A percentile compares a stretch with the other conserved stretches of the same genome.
phyloP scores from a whole-genome alignment of 1,140 invertebrate species.

The Diorhabda carinulata region DNA sequence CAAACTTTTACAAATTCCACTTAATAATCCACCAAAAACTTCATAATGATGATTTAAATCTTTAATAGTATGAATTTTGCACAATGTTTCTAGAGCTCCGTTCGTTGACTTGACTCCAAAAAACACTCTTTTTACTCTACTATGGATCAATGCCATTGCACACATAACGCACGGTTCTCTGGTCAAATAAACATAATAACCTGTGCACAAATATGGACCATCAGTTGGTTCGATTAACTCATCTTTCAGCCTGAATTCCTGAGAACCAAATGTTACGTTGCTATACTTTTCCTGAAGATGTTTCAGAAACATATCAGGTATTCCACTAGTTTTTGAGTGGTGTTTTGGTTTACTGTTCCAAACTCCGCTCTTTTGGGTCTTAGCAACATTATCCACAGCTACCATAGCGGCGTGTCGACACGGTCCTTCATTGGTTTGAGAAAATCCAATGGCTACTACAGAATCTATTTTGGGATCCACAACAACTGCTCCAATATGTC shows the following conservation, averaged over 20 bases:
- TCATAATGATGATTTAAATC: conserved; percentile 90
- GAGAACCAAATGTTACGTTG: conserved; percentile 36
- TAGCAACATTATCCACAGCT: conserved; percentile 79
- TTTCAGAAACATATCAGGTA: conserved; percentile 32
- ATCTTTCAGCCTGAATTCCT: conserved; percentile 44
- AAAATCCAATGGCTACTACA: conserved; percentile 64
- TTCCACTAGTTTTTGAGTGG: conserved; percentile 28
- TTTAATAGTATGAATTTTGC: conserved; percentile 71
- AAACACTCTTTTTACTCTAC: conserved; percentile 77
- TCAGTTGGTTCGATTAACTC: conserved; percentile 42
- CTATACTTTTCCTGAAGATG: conserved; percentile 34
- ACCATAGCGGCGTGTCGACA: conserved; percentile 83
- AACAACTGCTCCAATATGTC: conserved; percentile 52
- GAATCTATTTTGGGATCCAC: conserved; percentile 62
- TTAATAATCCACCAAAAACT: conserved; percentile 55
- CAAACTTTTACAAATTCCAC: conserved; percentile 30
- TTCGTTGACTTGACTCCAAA: conserved; percentile 58
- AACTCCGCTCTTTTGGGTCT: conserved; percentile 74
- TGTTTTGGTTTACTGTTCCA: conserved; percentile 49
- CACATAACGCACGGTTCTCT: conserved; percentile 91
- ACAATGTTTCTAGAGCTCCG: conserved; percentile 68
- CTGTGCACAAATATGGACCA: conserved; percentile 82
- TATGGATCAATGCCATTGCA: conserved; percentile 90
- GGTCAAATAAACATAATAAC: conserved; percentile 79
- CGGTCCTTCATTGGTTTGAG: conserved; percentile 61